These are phyloP conservation scores for Temnothorax unifasciatus DNA, from an alignment of 2,888 invertebrate genomes.

Conservation along the genomic window DNA sequence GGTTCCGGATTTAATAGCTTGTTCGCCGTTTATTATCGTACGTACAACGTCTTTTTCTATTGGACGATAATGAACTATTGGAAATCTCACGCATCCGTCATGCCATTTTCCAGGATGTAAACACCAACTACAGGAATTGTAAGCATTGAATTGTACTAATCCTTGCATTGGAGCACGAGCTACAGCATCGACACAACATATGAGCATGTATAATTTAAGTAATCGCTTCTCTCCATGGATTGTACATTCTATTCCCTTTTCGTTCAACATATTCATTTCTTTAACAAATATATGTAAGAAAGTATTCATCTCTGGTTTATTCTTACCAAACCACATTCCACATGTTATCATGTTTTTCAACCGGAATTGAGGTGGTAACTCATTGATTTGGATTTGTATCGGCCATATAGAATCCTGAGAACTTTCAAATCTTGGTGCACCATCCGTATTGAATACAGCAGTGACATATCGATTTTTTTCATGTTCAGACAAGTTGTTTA, in stretches of 20 bases:
- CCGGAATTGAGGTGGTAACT: not conserved
- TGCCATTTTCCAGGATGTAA: not conserved
- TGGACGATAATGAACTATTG: not conserved
- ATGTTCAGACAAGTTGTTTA: not conserved
- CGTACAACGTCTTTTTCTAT: not conserved
- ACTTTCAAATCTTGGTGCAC: conserved; percentile 2
- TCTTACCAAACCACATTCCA: not conserved
- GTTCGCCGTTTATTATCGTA: not conserved
- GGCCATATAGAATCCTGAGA: not conserved
- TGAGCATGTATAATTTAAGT: not conserved
- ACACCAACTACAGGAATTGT: not conserved
- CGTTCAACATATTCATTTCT: not conserved
- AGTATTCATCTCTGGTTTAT: not conserved
- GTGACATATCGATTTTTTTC: not conserved
- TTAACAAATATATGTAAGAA: not conserved
- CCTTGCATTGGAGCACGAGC: not conserved
- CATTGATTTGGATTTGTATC: not conserved
- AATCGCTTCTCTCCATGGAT: not conserved
- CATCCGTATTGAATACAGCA: not conserved
- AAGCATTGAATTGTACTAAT: not conserved
- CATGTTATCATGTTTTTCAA: not conserved
- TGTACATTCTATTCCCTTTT: not conserved
- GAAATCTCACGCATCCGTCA: not conserved
- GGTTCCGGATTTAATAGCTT: not conserved
- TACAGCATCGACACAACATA: not conserved